Base-by-base conservation (phyloP, 2,888 invertebrate genomes). In the Eilema griseolum region DNA sequence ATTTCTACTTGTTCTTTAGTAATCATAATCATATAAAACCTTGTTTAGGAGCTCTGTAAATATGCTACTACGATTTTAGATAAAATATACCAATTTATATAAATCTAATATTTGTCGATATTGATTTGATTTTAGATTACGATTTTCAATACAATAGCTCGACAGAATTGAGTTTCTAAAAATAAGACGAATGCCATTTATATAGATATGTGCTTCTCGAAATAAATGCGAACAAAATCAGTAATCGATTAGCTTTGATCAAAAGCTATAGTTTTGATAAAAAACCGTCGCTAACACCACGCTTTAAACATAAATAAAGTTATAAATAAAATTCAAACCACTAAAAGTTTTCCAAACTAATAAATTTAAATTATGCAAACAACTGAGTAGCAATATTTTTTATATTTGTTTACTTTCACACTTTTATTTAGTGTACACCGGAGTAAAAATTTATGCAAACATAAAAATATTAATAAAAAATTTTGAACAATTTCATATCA, bases 31-130 rank as follows among this genome's bases (percentile, higher is more conserved):
- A 1, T 46, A 7, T 20, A 46, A 7, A 20, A 20, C 11, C n/a
- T 20, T 62, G 24, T 68, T 61, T 33, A 5, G 33, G 31, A 31
- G 31, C 24, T 60, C 60, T 37, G 64, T 31, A 67, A 3, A 61
- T 33, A 66, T 56, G 41, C 65, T 70, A 72, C 71, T 61, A 59
- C 79, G 73, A 77, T 73, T 71, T 74, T 60, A 61, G 26, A 74
- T 62, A 66, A 75, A 76, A 81, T 77, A 81, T 77, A 73, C 68
- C 79, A 83, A 78, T 84, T 81, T 79, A 72, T 77, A 73, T 67
- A 76, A 77, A 82, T 80, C 79, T 67, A 20, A 20, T 0, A 41
- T 67, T 75, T 73, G 77, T 79, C 83, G 79, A 82, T 80, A 85
- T 81, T 77, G 78, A 79, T 81, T 76, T 80, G 72, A 78, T n/a